Percentiles rank a stretch among this genome's conserved stretches.
phyloP scores from a whole-genome alignment of 2,113 vertebrate genomes.

The Dipodomys ordii region DNA sequence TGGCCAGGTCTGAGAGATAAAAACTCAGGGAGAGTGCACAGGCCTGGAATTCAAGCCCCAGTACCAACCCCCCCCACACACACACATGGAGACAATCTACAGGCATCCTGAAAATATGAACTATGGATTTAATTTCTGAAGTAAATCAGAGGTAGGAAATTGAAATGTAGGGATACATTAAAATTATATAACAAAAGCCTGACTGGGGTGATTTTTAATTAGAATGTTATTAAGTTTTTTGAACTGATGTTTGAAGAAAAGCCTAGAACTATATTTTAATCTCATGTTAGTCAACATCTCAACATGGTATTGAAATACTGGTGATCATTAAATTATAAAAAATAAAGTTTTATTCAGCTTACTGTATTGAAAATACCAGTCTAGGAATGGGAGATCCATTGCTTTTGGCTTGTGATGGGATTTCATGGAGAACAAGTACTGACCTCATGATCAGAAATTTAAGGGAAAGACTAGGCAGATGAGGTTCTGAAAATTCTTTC shows the following conservation, averaged over 20 bases:
- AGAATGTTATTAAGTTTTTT: not conserved
- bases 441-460: too few relatives aligned
- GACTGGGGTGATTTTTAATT: not conserved
- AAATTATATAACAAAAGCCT: not conserved
- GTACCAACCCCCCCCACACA: too few relatives aligned
- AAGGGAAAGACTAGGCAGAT: not conserved
- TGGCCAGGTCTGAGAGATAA: too few relatives aligned
- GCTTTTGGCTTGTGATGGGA: not conserved
- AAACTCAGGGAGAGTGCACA: too few relatives aligned
- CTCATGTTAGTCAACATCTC: not conserved
- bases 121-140: slow-evolving; percentile 5
- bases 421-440: too few relatives aligned
- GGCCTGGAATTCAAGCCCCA: too few relatives aligned
- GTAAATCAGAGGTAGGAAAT: not conserved
- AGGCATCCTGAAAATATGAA: not conserved
- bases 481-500: not conserved
- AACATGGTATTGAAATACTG: not conserved
- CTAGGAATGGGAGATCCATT: too few relatives aligned
- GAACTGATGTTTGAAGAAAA: not conserved
- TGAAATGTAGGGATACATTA: not conserved
- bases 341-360: not conserved
- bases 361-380: not conserved
- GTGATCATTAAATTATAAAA: not conserved
- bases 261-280: not conserved
- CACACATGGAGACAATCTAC: too few relatives aligned